Percentiles rank a stretch among this genome's conserved stretches.
phyloP scores from a whole-genome alignment of 2,888 invertebrate species.

The Calameuta idolon region DNA sequence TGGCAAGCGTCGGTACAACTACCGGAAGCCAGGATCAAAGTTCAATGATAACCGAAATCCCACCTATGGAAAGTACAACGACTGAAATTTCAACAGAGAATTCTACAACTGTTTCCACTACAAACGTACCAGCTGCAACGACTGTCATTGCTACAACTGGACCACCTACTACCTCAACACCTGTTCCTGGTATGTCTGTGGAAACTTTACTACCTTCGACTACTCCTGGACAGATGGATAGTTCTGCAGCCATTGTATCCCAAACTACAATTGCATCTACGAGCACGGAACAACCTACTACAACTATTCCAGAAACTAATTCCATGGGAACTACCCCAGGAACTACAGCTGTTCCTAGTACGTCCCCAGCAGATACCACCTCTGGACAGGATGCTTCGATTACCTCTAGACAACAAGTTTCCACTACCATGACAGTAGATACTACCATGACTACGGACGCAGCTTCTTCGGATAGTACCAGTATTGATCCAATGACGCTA shows the following conservation, averaged over 20 bases:
- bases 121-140: neutral
- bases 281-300: neutral
- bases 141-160: neutral
- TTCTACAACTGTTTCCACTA: neutral
- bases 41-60: neutral
- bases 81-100: slow-evolving; percentile 28
- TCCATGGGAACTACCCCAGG: neutral
- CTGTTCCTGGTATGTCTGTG: neutral
- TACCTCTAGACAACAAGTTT: neutral
- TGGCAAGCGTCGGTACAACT: neutral
- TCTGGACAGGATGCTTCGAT: neutral
- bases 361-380: neutral
- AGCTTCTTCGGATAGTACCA: neutral
- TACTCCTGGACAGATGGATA: neutral
- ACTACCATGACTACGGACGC: slow-evolving; percentile 22
- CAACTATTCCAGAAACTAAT: neutral
- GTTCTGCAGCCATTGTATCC: neutral
- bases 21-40: neutral
- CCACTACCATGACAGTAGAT: slow-evolving; percentile 16
- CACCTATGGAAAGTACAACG: slow-evolving; percentile 11
- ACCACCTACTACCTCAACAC: neutral
- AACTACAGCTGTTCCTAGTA: neutral
- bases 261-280: neutral
- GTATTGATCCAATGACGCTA: neutral
- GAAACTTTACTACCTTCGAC: neutral